A percentile compares a stretch with the other conserved stretches of the same genome.
phyloP scores from a whole-genome alignment of 2,113 vertebrate genomes.

The Microcebus murinus region DNA sequence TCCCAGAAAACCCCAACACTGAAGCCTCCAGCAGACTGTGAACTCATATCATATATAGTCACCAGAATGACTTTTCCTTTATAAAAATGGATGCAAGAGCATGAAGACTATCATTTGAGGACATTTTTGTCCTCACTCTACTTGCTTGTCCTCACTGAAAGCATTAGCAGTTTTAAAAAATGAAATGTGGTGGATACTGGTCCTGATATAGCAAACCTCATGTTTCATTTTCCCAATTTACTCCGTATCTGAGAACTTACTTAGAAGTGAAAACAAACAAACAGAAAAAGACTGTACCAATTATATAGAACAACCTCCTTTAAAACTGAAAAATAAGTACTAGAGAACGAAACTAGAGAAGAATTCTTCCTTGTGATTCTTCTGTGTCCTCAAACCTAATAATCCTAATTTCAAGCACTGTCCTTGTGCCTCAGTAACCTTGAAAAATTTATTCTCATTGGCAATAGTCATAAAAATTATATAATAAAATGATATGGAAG shows the following conservation, averaged over 20 bases:
- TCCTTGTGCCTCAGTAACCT: not conserved
- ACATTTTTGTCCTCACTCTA: not conserved
- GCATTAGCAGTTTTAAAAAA: not conserved
- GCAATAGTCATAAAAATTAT: not conserved
- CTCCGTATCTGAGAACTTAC: not conserved
- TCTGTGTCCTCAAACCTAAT: not conserved
- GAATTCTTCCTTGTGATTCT: not conserved
- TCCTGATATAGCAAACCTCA: not conserved
- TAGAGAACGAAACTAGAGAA: not conserved
- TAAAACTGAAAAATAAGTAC: not conserved
- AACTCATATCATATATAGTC: too few species aligned
- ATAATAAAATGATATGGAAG: not conserved
- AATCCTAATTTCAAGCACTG: not conserved
- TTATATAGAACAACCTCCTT: not conserved
- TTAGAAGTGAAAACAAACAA: constrained; percentile 16
- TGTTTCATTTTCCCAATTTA: not conserved
- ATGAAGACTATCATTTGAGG: not conserved
- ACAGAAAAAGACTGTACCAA: not conserved
- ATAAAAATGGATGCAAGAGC: not conserved
- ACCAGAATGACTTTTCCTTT: not conserved
- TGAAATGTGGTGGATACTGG: not conserved
- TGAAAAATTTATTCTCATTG: not conserved
- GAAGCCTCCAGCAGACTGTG: too few species aligned
- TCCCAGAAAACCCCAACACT: not conserved
- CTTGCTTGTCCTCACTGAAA: not conserved